Evolutionary conservation across 2,888 invertebrate species (phyloP).

Genomic region (Epicampocera succincta): DNA sequence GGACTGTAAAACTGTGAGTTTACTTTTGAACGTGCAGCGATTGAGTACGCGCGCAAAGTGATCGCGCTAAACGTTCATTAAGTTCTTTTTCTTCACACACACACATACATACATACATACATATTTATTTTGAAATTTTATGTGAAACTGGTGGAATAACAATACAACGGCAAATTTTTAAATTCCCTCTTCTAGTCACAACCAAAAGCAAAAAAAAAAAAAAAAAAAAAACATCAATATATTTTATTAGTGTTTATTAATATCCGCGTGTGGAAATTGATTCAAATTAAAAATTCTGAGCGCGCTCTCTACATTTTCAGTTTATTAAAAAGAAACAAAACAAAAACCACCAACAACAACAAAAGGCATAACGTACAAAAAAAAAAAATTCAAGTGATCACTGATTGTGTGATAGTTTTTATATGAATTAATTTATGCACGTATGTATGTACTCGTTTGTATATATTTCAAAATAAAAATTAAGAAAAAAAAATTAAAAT

Average conservation of each 20-base stretch:
- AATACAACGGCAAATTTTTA: slow-evolving; percentile 37
- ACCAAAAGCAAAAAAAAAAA: slow-evolving; percentile 55
- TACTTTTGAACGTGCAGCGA: slow-evolving; percentile 63
- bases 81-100: slow-evolving; percentile 16
- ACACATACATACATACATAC: too few relatives aligned
- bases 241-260: slow-evolving; percentile 66
- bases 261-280: slow-evolving; percentile 68
- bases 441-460: slow-evolving; percentile 38
- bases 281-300: slow-evolving; percentile 67
- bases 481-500: slow-evolving; percentile 1
- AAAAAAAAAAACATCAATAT: slow-evolving; percentile 67
- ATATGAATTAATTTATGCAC: slow-evolving; percentile 50
- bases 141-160: slow-evolving; percentile 55
- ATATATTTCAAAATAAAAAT: slow-evolving; percentile 33
- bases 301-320: slow-evolving; percentile 58
- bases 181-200: slow-evolving; percentile 63
- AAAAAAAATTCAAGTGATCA: slow-evolving; percentile 6
- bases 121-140: slow-evolving; percentile 45
- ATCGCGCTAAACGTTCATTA: slow-evolving; percentile 56
- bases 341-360: neutral
- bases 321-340: slow-evolving; percentile 15
- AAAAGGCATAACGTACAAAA: slow-evolving; percentile 15
- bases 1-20: slow-evolving; percentile 52
- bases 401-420: slow-evolving; percentile 57
- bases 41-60: slow-evolving; percentile 64